Percentiles rank a stretch among this genome's conserved stretches.
Evolutionary conservation across 2,888 invertebrate genomes (phyloP).

Genomic region (Clanis bilineata): DNA sequence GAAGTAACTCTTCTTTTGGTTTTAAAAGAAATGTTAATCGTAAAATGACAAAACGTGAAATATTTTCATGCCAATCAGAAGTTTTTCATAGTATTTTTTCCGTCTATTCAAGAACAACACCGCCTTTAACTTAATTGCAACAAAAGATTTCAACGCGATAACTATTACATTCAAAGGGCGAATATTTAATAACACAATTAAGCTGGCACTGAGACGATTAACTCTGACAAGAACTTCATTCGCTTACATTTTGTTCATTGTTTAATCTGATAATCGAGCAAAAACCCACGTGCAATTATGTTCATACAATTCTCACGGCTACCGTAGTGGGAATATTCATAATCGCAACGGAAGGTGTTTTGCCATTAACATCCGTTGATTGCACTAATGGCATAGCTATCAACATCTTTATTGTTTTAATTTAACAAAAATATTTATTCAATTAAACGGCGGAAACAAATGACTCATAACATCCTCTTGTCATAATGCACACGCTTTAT

Average conservation of each 20-base stretch:
- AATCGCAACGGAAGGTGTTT: conserved; percentile 51
- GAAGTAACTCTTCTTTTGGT: no score
- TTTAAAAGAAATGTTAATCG: no score
- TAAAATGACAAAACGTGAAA: no score
- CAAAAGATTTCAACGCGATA: not conserved
- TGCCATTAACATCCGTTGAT: conserved; percentile 71
- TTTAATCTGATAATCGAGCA: conserved; percentile 54
- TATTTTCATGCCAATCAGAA: not conserved
- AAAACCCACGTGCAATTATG: conserved; percentile 38
- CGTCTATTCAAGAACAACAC: not conserved
- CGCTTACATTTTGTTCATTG: conserved; percentile 49
- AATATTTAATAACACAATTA: not conserved
- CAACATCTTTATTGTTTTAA: conserved; percentile 54
- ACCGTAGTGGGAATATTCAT: conserved; percentile 60
- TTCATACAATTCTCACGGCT: conserved; percentile 57
- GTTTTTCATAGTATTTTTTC: not conserved
- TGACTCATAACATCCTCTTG: not conserved
- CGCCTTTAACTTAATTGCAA: not conserved
- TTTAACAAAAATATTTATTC: conserved; percentile 15
- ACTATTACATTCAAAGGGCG: not conserved
- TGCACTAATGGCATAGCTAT: conserved; percentile 60
- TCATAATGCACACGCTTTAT: not conserved
- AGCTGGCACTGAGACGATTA: not conserved
- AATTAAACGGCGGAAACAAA: conserved; percentile 1
- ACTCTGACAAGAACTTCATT: conserved; percentile 22